Evolutionary conservation across 2,888 invertebrate genomes (phyloP).

Genomic region (Celastrina argiolus): DNA sequence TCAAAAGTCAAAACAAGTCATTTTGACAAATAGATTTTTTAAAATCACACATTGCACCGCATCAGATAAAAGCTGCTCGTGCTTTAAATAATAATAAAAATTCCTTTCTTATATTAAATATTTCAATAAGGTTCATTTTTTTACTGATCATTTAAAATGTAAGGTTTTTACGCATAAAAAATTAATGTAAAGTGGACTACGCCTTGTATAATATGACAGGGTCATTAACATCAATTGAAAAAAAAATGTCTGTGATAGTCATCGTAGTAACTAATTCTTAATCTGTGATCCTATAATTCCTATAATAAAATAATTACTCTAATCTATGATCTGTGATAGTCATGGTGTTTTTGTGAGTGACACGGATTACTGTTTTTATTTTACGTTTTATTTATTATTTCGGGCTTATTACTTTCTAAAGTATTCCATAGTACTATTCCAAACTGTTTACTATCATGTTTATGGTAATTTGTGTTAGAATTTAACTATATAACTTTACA

Average conservation of each 20-base stretch:
- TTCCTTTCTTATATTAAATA: too few species aligned
- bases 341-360: slow-evolving; percentile 6
- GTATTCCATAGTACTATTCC: not conserved
- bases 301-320: too few species aligned
- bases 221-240: not conserved
- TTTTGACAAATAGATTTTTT: not conserved
- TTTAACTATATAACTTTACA: not conserved
- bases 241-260: slow-evolving; percentile 2
- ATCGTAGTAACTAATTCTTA: too few species aligned
- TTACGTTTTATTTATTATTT: not conserved
- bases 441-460: not conserved
- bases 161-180: too few species aligned
- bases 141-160: too few species aligned
- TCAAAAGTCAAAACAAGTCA: not conserved
- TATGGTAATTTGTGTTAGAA: slow-evolving; percentile 1
- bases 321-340: slow-evolving; percentile 10
- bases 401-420: not conserved
- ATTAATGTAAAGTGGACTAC: too few species aligned
- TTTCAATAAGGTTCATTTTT: too few species aligned
- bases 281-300: too few species aligned
- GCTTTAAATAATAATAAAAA: too few species aligned
- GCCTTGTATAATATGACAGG: too few species aligned
- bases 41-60: not conserved
- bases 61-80: too few species aligned
- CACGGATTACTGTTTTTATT: not conserved